Evolutionary conservation across 2,113 vertebrate genomes (phyloP).

Genomic region (Cyanoliseus patagonus): DNA sequence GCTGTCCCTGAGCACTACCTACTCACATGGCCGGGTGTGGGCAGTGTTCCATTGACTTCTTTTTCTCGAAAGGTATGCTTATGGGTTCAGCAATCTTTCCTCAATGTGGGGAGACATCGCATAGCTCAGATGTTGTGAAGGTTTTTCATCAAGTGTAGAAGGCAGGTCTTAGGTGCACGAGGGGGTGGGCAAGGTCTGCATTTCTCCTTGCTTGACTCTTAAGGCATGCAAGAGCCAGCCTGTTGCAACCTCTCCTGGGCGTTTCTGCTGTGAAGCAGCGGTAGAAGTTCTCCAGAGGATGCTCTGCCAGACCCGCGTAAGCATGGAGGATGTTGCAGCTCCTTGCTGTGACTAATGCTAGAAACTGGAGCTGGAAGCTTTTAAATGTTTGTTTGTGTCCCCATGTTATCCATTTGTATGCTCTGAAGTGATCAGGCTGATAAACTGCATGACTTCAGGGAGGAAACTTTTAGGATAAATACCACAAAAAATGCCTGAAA

Average conservation of each 20-base stretch:
- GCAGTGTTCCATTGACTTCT: background rate
- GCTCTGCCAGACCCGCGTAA: background rate
- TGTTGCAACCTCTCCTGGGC: accelerated
- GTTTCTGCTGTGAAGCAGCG: background rate
- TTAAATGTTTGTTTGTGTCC: background rate
- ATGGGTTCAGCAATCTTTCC: background rate
- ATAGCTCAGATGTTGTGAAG: background rate
- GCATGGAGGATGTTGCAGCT: background rate
- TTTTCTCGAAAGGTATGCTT: background rate
- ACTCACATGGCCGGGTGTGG: accelerated
- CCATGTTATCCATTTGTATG: accelerated
- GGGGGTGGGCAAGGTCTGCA: background rate
- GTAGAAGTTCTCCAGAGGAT: background rate
- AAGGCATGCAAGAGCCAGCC: background rate
- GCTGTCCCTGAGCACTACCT: background rate
- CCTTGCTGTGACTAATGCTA: background rate
- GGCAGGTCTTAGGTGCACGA: background rate
- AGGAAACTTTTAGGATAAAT: background rate
- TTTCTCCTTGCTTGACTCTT: background rate
- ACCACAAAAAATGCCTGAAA: background rate
- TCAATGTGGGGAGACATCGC: background rate
- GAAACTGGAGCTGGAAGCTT: background rate
- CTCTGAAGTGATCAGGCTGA: background rate
- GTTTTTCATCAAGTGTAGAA: background rate
- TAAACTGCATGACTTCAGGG: background rate